These are phyloP conservation scores for Papilio xuthus DNA, from an alignment of 1,140 invertebrate species.

Conservation along the genomic window DNA sequence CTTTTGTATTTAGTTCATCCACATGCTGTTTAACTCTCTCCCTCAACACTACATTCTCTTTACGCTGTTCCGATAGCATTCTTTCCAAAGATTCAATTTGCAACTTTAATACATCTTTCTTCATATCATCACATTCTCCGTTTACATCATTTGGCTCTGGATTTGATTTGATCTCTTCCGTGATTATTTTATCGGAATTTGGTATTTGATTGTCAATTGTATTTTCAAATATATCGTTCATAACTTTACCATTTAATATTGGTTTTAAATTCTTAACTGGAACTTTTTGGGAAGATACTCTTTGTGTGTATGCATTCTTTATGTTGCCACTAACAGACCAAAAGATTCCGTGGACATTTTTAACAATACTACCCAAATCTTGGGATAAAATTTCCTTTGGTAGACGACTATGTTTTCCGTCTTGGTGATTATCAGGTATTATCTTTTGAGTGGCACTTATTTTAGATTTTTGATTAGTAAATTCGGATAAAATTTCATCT, in stretches of 20 bases:
- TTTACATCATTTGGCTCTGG: conserved; percentile 37
- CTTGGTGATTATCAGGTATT: conserved; percentile 52
- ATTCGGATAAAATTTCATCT: conserved; percentile 69
- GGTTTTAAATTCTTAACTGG: conserved; percentile 57
- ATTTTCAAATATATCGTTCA: conserved; percentile 76
- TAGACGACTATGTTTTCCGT: conserved; percentile 57
- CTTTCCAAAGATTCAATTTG: conserved; percentile 71
- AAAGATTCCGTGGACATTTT: conserved; percentile 76
- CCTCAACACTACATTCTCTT: conserved; percentile 60
- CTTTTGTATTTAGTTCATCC: conserved; percentile 68
- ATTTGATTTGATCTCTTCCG: conserved; percentile 33
- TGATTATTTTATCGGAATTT: neutral
- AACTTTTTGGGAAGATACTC: conserved; percentile 53
- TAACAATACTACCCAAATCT: conserved; percentile 73
- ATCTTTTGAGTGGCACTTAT: conserved; percentile 65
- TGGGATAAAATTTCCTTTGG: conserved; percentile 71
- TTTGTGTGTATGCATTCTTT: conserved; percentile 69
- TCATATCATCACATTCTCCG: conserved; percentile 44
- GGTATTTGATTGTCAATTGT: conserved; percentile 39
- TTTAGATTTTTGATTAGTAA: conserved; percentile 65
- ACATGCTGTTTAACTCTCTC: conserved; percentile 66
- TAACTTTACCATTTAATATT: conserved; percentile 63
- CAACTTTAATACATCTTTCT: conserved; percentile 59
- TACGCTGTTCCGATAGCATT: conserved; percentile 66
- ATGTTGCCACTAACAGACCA: conserved; percentile 73